Conservation (phyloP, 2,888 invertebrate species). For the Scotopteryx bipunctaria region DNA sequence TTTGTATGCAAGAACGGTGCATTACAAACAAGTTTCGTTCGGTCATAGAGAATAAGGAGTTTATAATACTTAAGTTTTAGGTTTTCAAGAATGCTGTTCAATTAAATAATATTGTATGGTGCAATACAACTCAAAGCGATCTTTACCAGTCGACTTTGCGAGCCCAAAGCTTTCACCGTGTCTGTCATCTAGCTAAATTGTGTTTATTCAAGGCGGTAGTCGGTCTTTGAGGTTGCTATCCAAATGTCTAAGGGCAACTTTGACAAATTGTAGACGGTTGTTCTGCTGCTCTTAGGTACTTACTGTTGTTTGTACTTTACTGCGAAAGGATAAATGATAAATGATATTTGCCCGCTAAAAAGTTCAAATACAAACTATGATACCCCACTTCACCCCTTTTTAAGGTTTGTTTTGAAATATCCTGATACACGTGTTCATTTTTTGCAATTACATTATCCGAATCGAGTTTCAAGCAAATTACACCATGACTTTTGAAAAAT, state of each 20-base stretch:
- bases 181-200: slow-evolving; percentile 22
- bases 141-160: neutral
- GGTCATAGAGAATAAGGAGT: no score
- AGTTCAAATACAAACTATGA: no score
- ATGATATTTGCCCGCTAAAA: no score
- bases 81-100: neutral
- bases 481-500: no score
- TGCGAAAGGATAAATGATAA: no score
- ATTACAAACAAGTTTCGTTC: no score
- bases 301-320: neutral
- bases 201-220: slow-evolving; percentile 21
- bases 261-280: slow-evolving; percentile 20
- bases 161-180: neutral
- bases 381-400: no score
- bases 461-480: no score
- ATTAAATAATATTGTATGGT: neutral
- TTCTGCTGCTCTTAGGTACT: neutral
- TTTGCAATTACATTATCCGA: no score
- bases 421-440: no score
- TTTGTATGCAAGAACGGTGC: no score
- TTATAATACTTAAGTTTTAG: neutral
- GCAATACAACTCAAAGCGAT: neutral
- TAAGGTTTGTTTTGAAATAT: no score
- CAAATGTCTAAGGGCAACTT: slow-evolving; percentile 18
- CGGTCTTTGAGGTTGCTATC: slow-evolving; percentile 18